phyloP scores from a whole-genome alignment of 2,888 invertebrate genomes.

The Mantis religiosa region DNA sequence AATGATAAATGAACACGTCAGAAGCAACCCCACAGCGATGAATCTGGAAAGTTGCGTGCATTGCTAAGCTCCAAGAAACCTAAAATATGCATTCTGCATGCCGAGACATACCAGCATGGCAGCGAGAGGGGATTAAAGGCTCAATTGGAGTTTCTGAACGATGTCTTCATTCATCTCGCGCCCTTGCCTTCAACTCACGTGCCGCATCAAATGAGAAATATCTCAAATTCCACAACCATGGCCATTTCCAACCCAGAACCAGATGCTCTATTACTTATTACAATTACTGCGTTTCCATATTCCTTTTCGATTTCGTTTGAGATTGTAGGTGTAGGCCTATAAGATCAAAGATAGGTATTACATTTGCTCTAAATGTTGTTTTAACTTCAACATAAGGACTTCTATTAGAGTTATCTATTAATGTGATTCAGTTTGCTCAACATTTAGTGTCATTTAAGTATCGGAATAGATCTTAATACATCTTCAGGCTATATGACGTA shows the following conservation, averaged over 20 bases:
- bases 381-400: no score
- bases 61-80: background rate
- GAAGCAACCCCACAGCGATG: background rate
- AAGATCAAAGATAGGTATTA: background rate
- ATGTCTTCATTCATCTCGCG: background rate
- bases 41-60: background rate
- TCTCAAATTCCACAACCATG: slow-evolving; percentile 3
- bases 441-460: no score
- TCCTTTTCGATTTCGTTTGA: background rate
- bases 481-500: no score
- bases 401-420: no score
- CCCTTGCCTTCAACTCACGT: background rate
- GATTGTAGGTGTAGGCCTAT: background rate
- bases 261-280: background rate
- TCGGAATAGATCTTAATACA: no score
- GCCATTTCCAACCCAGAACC: background rate
- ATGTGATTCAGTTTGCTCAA: no score
- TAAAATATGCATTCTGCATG: background rate
- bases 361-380: no score
- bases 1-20: background rate
- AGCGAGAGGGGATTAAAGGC: background rate
- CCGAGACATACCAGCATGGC: background rate
- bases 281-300: background rate
- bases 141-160: background rate
- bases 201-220: slow-evolving; percentile 9